Evolutionary conservation across 2,113 vertebrate species (phyloP).

Genomic region (zebrafish (Danio rerio)): GRCz12tu NC_133178.1:21146001-21146500

Average conservation of each 20-base stretch:
- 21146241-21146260: too few species aligned
- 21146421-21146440: neutral
- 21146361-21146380: neutral
- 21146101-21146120: constrained; percentile 87
- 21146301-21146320: neutral
- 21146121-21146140: constrained; percentile 83
- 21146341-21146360: neutral
- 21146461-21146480: constrained; percentile 66
- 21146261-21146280: neutral
- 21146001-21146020: neutral
- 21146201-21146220: neutral
- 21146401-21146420: neutral
- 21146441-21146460: neutral
- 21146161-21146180: constrained; percentile 95
- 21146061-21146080: constrained; percentile 72
- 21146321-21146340: neutral
- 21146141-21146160: constrained; percentile 90
- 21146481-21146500: constrained; percentile 87
- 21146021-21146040: neutral
- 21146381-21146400: too few species aligned
- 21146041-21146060: neutral
- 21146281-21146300: neutral
- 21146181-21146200: neutral
- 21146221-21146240: neutral
- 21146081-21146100: constrained; percentile 82